These are phyloP conservation scores for Neodiprion virginianus DNA, from an alignment of 1,140 invertebrate genomes.

Conservation along the genomic window DNA sequence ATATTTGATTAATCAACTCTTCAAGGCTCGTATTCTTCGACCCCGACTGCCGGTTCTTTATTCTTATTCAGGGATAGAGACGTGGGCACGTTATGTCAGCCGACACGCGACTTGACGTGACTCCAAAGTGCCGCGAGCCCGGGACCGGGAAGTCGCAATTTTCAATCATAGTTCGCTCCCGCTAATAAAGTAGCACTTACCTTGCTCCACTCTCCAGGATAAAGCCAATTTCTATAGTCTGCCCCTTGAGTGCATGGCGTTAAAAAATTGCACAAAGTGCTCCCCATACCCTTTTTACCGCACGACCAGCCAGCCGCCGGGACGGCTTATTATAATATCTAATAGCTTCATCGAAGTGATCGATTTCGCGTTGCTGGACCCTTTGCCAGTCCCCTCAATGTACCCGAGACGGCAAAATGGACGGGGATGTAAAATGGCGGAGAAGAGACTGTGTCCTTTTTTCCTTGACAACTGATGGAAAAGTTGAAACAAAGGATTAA, in stretches of 20 bases:
- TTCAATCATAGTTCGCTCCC: conserved; percentile 1
- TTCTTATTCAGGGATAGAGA: no score
- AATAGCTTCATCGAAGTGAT: conserved; percentile 3
- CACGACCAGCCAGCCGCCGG: neutral
- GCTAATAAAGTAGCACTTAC: neutral
- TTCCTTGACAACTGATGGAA: no score
- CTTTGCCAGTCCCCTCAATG: neutral
- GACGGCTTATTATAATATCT: neutral
- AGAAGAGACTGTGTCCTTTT: no score
- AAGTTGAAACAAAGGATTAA: no score
- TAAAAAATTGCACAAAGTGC: no score
- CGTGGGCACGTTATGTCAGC: no score
- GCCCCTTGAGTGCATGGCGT: no score
- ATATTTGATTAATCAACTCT: no score
- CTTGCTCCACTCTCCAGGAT: neutral
- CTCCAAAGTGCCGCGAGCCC: neutral
- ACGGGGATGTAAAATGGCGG: neutral
- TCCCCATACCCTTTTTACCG: no score
- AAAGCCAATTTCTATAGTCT: no score
- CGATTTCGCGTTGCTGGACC: neutral
- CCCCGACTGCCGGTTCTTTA: no score
- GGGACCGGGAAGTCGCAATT: neutral
- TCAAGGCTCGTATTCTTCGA: no score
- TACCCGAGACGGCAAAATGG: neutral
- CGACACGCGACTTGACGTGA: neutral